Evolutionary conservation across 2,797 vertebrate genomes (phyloP).

Genomic region (Siniperca undulata): DNA sequence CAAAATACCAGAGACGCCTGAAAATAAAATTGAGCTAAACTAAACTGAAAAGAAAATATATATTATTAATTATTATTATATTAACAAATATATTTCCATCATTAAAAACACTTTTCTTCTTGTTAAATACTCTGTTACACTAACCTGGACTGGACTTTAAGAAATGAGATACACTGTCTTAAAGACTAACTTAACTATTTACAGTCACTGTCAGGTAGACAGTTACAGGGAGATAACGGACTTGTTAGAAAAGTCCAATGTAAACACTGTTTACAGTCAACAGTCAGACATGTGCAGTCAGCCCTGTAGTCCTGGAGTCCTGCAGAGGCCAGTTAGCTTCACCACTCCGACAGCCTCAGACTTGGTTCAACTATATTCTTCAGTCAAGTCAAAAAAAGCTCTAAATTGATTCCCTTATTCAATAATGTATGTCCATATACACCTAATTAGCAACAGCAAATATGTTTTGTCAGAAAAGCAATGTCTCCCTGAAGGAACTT

Average conservation of each 20-base stretch:
- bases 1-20: background rate
- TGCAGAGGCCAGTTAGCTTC: background rate
- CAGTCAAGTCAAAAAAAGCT: background rate
- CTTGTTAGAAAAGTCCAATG: background rate
- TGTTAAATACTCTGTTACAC: background rate
- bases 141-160: background rate
- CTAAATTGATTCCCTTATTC: background rate
- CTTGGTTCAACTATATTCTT: background rate
- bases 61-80: too few species aligned
- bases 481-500: background rate
- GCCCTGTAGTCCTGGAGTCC: background rate
- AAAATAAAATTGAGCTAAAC: background rate
- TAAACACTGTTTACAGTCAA: slow-evolving; percentile 32
- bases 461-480: background rate
- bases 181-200: background rate
- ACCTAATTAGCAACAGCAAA: too few species aligned
- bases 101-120: background rate
- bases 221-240: background rate
- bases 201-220: background rate
- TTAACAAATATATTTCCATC: background rate
- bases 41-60: background rate
- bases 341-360: too few species aligned
- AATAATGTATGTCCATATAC: background rate
- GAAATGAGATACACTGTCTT: background rate
- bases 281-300: background rate